Evolutionary conservation across 2,113 vertebrate species (phyloP), one percentile per base, ranked within the genome.

Genomic region (Cyrtonyx montezumae): DNA sequence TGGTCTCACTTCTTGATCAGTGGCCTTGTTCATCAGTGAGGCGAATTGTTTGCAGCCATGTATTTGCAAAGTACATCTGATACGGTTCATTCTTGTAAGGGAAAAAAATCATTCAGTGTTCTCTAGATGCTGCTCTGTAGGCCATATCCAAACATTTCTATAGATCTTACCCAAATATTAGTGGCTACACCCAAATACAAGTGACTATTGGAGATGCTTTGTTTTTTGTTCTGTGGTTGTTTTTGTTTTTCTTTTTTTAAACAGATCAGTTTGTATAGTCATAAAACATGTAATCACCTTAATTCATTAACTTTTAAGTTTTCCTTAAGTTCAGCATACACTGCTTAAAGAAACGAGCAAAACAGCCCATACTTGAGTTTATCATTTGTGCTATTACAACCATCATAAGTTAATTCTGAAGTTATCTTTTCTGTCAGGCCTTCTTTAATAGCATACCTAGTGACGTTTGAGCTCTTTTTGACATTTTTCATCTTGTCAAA

Each of bases 371-470:
- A 49, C 34, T 78, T 43, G 56, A 9, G 58, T 88, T 91, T 80
- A 55, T 87, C 1, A 2, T 78, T 63, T 92, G 83, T 91, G 37
- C 63, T 90, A 70, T 91, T 89, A 83, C 93, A 93, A 93, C 95
- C 95, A 88, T 91, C 87, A 21, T 30, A 91, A 95, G 34, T 92
- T 79, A 88, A 75, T 94, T 96, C 76, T 81, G 76, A 67, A 75
- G 84, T 73, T 83, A 77, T 85, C 56, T 73, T 66, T 75, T 85
- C 79, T 91, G 46, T 66, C 87, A 92, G 81, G 83, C 85, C 91
- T 93, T 96, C 95, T 74, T 75, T 4, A 65, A 26, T 40, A 58
- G 81, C 61, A 32, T 55, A 84, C 79, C 46, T 0, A 30, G 42
- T 56, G 36, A 67, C 79, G 26, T 22, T 68, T 46, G 58, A 76